Percentiles rank a stretch among this genome's conserved stretches.
Conservation (phyloP, 2,113 vertebrate genomes). For the Pseudorectes ferrugineus region DNA sequence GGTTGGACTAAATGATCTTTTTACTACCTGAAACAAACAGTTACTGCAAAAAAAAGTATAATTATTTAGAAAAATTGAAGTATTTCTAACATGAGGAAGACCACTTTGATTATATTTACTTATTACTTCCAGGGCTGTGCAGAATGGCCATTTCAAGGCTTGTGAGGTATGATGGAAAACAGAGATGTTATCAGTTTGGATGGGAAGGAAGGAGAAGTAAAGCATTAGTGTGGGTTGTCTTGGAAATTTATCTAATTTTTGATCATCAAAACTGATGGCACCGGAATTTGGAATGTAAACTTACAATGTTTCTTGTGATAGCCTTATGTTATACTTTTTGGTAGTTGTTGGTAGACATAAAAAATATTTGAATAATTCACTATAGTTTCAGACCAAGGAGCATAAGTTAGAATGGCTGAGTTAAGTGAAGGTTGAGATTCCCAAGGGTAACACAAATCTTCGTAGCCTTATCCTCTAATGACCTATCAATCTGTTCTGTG, state of each 20-base stretch:
- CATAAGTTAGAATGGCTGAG: background rate
- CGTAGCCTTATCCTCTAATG: background rate
- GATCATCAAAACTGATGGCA: background rate
- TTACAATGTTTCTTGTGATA: background rate
- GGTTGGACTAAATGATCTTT: background rate
- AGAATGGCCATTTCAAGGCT: background rate
- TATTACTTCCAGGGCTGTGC: background rate
- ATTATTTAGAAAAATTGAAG: background rate
- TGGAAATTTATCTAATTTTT: background rate
- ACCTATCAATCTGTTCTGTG: background rate
- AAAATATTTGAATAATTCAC: background rate
- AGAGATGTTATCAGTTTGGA: background rate
- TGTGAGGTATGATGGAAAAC: background rate
- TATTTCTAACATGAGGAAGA: background rate
- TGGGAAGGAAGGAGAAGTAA: background rate
- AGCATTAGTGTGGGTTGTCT: fast-evolving
- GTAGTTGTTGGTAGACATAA: background rate
- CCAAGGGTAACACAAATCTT: background rate
- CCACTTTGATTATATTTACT: background rate
- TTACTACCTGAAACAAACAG: background rate
- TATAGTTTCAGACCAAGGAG: background rate
- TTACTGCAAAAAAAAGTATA: background rate
- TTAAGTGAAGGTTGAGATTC: background rate
- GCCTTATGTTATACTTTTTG: background rate
- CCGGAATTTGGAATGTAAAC: background rate